Evolutionary conservation across 2,888 invertebrate genomes (phyloP), one percentile per base, ranked within the genome.

Genomic region (Timandra comae): DNA sequence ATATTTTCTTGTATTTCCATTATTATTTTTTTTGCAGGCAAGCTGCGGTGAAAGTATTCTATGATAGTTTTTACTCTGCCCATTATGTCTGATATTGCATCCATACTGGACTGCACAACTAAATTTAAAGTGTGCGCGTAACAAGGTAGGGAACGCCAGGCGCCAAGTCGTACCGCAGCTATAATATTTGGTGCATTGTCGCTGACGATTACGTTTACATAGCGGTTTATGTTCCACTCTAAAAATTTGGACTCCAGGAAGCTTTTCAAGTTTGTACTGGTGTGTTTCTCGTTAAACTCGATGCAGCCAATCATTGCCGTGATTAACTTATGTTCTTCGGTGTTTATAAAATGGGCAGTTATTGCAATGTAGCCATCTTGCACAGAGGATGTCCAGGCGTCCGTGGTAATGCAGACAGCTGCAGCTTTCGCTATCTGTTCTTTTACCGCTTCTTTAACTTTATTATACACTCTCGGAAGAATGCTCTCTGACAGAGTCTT

Each of bases 1-100:
- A 62, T 25, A 27, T 62, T 53, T 25, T 52, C 24, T 49, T 56
- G 57, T 38, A 62, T 51, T 3, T 30, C 12, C 5, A 9, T 22
- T 2, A 51, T 31, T 48, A 52, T 53, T 30, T 50, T 11, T 27
- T 52, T 12, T 25, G 52, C 54, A 16, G 9, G 11, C 1, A 6
- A 2, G 3, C 28, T 25, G 2, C 12, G 3, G 12, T 30, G n/a
- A 10, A 30, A 29, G 20, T 21, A 27, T 26, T 38, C 28, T 30
- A 46, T 41, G 3, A 42, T 21, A 3, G 8, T 2, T 20, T 43
- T 33, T 3, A 37, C 39, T 26, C 12, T 30, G 7, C 13, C 7
- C 9, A 29, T 4, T 1, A 22, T 33, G 22, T 23, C 23, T 5
- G 23, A 8, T 16, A 29, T 25, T 25, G 10, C 11, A 5, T n/a